phyloP scores from a whole-genome alignment of 1,140 invertebrate species.

The Melitaea cinxia region DNA sequence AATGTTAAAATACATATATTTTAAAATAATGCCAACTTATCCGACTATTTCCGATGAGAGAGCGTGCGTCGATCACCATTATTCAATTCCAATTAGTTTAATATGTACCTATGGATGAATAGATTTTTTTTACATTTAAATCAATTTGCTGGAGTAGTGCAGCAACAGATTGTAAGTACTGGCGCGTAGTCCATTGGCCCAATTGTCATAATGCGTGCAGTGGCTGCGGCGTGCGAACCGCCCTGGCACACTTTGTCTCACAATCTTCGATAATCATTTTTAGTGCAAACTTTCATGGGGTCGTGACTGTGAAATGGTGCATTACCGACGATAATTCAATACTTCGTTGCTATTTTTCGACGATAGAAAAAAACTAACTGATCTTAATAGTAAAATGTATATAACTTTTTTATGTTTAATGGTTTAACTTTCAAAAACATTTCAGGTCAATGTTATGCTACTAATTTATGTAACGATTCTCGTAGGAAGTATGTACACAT shows the following conservation, averaged over 20 bases:
- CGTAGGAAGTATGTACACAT: slow-evolving; percentile 48
- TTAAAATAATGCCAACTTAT: background rate
- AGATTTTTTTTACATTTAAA: slow-evolving; percentile 42
- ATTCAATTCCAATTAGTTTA: slow-evolving; percentile 24
- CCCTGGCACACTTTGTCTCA: slow-evolving; percentile 60
- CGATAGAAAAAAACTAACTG: slow-evolving; percentile 53
- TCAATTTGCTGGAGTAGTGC: slow-evolving; percentile 52
- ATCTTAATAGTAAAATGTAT: slow-evolving; percentile 35
- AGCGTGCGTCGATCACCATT: background rate
- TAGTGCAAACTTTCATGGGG: slow-evolving; percentile 64
- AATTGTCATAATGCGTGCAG: slow-evolving; percentile 68
- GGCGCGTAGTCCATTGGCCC: slow-evolving; percentile 48
- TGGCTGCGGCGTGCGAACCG: slow-evolving; percentile 63
- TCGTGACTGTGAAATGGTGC: slow-evolving; percentile 76
- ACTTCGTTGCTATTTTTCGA: slow-evolving; percentile 58
- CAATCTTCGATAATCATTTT: slow-evolving; percentile 53
- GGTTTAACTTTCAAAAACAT: slow-evolving; percentile 45
- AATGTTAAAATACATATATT: slow-evolving; percentile 1
- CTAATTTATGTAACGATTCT: slow-evolving; percentile 40
- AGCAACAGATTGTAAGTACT: slow-evolving; percentile 28
- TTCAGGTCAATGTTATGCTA: slow-evolving; percentile 45
- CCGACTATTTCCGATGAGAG: background rate
- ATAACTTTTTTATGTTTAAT: slow-evolving; percentile 39
- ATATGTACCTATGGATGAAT: slow-evolving; percentile 25
- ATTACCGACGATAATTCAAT: slow-evolving; percentile 60